These are phyloP conservation scores for Neomorphus geoffroyi DNA, from an alignment of 2,797 vertebrate species.

Conservation along the genomic window DNA sequence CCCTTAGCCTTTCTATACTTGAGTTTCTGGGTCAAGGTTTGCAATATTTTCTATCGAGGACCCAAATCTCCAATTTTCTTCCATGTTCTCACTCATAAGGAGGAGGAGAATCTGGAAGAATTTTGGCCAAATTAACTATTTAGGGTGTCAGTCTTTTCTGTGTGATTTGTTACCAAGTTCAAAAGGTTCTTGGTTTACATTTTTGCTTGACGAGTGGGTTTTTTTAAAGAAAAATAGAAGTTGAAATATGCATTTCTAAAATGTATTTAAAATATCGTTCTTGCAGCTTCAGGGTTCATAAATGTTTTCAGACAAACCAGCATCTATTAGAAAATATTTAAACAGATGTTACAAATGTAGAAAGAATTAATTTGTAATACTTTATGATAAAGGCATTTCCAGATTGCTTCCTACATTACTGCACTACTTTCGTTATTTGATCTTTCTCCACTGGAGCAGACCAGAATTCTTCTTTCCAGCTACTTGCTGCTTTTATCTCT, in stretches of 20 bases:
- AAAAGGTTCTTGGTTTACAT: background rate
- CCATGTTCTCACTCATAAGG: background rate
- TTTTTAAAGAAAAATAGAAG: background rate
- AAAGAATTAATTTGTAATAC: constrained; percentile 1
- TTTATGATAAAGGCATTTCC: constrained; percentile 22
- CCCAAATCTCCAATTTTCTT: background rate
- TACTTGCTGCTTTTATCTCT: constrained; percentile 26
- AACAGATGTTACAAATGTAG: background rate
- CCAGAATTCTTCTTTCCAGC: constrained; percentile 26
- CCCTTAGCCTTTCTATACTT: background rate
- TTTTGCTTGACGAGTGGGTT: background rate
- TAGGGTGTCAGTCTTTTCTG: background rate
- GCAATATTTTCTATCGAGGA: background rate
- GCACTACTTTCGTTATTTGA: background rate
- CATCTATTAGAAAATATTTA: constrained; percentile 21
- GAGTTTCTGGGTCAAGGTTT: background rate
- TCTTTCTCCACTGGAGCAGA: constrained; percentile 12
- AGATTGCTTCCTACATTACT: background rate
- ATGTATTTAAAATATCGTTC: background rate
- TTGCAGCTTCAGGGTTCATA: constrained; percentile 10
- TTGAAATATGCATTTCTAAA: background rate
- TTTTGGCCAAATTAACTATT: background rate
- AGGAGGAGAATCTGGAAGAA: background rate
- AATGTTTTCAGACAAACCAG: constrained; percentile 12
- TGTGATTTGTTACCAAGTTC: background rate